Conservation (phyloP, 2,797 vertebrate genomes). For the Sebastes flavidus region DNA sequence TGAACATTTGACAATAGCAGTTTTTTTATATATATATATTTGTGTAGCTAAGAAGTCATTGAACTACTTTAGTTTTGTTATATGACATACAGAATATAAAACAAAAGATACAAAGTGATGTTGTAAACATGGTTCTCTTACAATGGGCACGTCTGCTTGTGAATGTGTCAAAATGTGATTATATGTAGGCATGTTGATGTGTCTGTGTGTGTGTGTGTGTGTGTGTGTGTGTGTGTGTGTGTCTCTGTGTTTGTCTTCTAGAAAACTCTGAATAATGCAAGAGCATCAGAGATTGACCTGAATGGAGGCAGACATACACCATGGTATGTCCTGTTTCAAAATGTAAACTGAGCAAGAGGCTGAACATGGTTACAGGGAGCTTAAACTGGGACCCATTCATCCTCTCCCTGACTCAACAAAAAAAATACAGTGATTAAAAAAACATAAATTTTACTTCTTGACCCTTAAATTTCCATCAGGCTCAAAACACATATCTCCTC, state of each 20-base stretch:
- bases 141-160: constrained; percentile 70
- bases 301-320: constrained; percentile 84
- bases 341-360: constrained; percentile 87
- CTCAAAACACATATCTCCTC: constrained; percentile 65
- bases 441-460: constrained; percentile 76
- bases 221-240: constrained; percentile 11
- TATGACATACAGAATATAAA: constrained; percentile 61
- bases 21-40: constrained; percentile 15
- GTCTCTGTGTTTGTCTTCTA: constrained; percentile 45
- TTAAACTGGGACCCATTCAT: constrained; percentile 59
- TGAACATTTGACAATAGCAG: constrained; percentile 41
- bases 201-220: constrained; percentile 2
- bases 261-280: constrained; percentile 77
- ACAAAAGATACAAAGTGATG: constrained; percentile 66
- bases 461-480: constrained; percentile 65
- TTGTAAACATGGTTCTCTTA: constrained; percentile 83
- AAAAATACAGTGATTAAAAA: constrained; percentile 79
- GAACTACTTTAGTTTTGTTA: constrained; percentile 48
- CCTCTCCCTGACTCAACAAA: constrained; percentile 76
- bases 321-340: constrained; percentile 81
- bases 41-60: constrained; percentile 51
- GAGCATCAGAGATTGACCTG: constrained; percentile 82
- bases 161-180: constrained; percentile 48
- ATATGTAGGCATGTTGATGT: constrained; percentile 1
- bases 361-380: constrained; percentile 79